phyloP scores from a whole-genome alignment of 2,797 vertebrate genomes.

The Bradypus variegatus region DNA sequence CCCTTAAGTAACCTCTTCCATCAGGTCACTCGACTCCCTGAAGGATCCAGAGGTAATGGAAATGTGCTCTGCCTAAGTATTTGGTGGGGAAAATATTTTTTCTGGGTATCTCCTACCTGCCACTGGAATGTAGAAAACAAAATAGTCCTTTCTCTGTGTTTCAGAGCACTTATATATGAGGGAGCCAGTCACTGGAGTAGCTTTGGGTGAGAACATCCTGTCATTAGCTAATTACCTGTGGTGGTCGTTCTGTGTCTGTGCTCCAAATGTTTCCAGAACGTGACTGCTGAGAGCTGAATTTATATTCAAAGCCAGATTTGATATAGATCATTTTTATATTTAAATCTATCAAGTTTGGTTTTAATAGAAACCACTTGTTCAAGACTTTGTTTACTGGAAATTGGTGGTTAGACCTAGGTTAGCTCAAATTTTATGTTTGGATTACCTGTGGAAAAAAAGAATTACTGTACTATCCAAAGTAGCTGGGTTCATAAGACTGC shows the following conservation, averaged over 20 bases:
- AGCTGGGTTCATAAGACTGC: background rate
- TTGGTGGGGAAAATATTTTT: background rate
- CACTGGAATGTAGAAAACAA: background rate
- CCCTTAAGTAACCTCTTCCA: background rate
- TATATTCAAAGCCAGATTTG: background rate
- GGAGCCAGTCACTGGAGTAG: background rate
- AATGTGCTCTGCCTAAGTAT: background rate
- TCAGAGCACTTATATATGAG: background rate
- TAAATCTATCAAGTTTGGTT: background rate
- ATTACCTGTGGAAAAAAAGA: background rate
- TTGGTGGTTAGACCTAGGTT: background rate
- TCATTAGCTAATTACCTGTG: background rate
- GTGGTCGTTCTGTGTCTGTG: background rate
- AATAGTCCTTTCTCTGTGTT: background rate
- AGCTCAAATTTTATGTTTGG: conserved; percentile 17
- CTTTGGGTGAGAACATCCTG: background rate
- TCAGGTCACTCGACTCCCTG: background rate
- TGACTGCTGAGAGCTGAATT: background rate
- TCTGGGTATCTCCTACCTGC: background rate
- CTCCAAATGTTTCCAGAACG: background rate
- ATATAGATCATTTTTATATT: background rate
- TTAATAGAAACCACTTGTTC: background rate
- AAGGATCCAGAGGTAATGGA: background rate
- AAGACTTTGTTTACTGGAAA: background rate
- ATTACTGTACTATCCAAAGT: background rate